Percentiles rank a stretch among this genome's conserved stretches.
These are phyloP conservation scores for Gymnogyps californianus DNA, from an alignment of 2,113 vertebrate species.

Conservation along the genomic window DNA sequence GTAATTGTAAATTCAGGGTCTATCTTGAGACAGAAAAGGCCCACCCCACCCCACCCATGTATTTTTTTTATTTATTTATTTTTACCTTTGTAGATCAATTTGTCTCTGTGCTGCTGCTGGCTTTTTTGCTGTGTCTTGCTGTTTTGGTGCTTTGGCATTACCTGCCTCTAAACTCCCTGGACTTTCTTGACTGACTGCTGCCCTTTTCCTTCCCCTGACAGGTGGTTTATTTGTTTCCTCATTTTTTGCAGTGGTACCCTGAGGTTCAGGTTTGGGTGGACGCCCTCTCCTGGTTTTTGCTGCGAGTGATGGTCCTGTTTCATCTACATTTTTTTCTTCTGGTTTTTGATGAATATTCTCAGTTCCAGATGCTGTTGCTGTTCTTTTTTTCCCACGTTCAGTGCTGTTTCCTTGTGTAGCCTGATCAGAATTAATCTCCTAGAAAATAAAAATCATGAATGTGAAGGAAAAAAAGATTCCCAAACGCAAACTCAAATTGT, in stretches of 20 bases:
- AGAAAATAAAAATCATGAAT: slow-evolving; percentile 17
- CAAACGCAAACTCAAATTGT: not conserved
- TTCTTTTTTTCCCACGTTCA: slow-evolving; percentile 82
- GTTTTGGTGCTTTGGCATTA: slow-evolving; percentile 94
- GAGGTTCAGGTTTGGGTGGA: slow-evolving; percentile 82
- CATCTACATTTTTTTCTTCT: slow-evolving; percentile 77
- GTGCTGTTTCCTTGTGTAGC: slow-evolving; percentile 76
- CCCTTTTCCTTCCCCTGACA: slow-evolving; percentile 89
- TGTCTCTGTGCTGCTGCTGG: slow-evolving; percentile 89
- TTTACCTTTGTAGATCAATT: slow-evolving; percentile 95
- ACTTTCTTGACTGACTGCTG: slow-evolving; percentile 77
- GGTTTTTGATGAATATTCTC: slow-evolving; percentile 83
- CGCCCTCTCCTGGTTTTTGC: slow-evolving; percentile 84
- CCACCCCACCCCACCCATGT: not conserved
- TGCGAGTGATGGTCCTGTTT: slow-evolving; percentile 71
- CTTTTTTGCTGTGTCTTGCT: slow-evolving; percentile 88
- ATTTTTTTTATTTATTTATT: not conserved
- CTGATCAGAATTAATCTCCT: slow-evolving; percentile 83
- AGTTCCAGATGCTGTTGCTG: slow-evolving; percentile 74
- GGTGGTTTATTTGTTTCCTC: slow-evolving; percentile 80
- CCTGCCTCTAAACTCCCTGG: slow-evolving; percentile 80
- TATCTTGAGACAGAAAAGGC: not conserved
- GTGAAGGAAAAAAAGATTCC: not conserved
- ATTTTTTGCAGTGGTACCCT: slow-evolving; percentile 76
- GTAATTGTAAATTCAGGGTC: not conserved